These are phyloP conservation scores for Ormia ochracea DNA, from an alignment of 2,888 invertebrate genomes.

Conservation along the genomic window DNA sequence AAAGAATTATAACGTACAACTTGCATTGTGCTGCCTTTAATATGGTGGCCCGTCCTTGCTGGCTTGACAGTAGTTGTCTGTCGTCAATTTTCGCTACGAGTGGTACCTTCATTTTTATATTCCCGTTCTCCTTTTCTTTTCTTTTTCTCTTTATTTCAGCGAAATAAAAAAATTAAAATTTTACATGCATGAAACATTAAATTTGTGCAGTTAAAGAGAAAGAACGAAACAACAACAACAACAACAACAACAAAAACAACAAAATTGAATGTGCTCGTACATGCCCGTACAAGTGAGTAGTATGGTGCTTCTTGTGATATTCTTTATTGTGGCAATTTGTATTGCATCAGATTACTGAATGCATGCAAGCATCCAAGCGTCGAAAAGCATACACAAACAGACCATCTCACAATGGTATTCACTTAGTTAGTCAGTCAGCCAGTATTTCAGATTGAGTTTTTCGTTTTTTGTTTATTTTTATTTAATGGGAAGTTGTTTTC, in stretches of 20 bases:
- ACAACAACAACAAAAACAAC: too few relatives aligned
- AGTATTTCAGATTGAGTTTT: neutral
- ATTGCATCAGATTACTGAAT: constrained; percentile 57
- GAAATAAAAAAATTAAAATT: constrained; percentile 40
- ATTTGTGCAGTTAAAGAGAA: constrained; percentile 45
- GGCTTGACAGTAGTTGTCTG: constrained; percentile 49
- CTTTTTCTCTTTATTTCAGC: constrained; percentile 2
- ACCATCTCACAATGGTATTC: neutral
- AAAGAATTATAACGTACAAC: constrained; percentile 27
- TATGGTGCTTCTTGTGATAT: constrained; percentile 42
- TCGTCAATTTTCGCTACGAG: constrained; percentile 40
- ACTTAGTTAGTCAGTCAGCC: constrained; percentile 1
- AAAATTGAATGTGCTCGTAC: neutral
- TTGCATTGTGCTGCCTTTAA: constrained; percentile 19
- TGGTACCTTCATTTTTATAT: constrained; percentile 40
- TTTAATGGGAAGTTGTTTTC: constrained; percentile 27
- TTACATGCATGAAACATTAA: constrained; percentile 60
- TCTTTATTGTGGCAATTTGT: constrained; percentile 61
- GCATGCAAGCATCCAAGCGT: constrained; percentile 48
- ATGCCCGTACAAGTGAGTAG: neutral
- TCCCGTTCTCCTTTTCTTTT: neutral
- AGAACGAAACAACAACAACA: constrained; percentile 39
- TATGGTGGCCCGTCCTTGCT: constrained; percentile 4
- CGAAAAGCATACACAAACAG: neutral
- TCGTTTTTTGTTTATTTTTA: neutral